Evolutionary conservation across 35 echinoderm and acorn worm species (phyloP).

Genomic region (Amphiura filiformis): DNA sequence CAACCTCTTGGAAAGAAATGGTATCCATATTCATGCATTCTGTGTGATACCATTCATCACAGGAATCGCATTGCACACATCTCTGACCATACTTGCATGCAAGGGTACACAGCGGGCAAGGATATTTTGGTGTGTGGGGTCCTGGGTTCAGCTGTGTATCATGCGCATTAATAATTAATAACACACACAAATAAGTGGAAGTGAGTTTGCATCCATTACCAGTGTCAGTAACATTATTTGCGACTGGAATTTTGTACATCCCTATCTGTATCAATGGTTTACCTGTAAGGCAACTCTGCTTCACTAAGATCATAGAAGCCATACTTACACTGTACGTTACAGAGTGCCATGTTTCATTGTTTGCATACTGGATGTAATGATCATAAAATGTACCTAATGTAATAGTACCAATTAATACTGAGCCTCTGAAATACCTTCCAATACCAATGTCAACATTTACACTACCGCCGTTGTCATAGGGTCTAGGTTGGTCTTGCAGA

Average conservation of each 20-base stretch:
- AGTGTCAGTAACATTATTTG: too few relatives aligned
- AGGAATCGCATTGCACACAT: constrained; percentile 2
- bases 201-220: background rate
- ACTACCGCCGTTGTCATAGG: too few relatives aligned
- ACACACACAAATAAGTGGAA: background rate
- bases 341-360: background rate
- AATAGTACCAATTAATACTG: too few relatives aligned
- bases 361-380: background rate
- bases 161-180: background rate
- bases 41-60: background rate
- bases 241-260: background rate
- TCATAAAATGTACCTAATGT: background rate
- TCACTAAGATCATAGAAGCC: background rate
- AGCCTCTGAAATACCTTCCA: too few relatives aligned
- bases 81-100: constrained; percentile 4
- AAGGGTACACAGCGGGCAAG: background rate
- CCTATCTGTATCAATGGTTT: background rate
- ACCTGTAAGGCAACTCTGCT: background rate
- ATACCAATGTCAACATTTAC: too few relatives aligned
- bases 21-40: constrained; percentile 23
- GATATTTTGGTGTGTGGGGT: constrained; percentile 1
- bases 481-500: too few relatives aligned
- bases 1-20: background rate
- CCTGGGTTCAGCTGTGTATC: constrained; percentile 12
- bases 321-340: background rate